Evolutionary conservation across 2,888 invertebrate genomes (phyloP).

Genomic region (Pherbina coryleti): DNA sequence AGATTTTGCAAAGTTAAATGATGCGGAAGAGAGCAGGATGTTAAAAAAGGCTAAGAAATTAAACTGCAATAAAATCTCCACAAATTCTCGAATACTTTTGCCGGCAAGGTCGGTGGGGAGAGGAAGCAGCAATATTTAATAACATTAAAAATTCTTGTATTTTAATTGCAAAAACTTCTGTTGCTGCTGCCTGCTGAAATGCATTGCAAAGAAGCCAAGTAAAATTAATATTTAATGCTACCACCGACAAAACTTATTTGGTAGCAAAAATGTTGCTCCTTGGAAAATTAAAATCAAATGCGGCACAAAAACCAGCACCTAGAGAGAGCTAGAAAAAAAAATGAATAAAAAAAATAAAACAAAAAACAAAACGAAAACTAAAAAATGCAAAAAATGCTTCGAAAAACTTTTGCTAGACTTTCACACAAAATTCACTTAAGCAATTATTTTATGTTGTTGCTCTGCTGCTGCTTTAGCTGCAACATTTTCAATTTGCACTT

Average conservation of each 20-base stretch:
- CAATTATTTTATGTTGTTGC: constrained; percentile 11
- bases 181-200: too few species aligned
- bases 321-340: too few species aligned
- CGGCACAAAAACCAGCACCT: background rate
- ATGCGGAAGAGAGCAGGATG: background rate
- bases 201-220: constrained; percentile 9
- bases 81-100: background rate
- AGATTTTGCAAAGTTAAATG: background rate
- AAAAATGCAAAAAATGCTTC: too few species aligned
- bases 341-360: too few species aligned
- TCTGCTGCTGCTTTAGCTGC: background rate
- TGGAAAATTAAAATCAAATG: background rate
- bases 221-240: constrained; percentile 17
- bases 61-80: background rate
- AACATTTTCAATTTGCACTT: constrained; percentile 26
- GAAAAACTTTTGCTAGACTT: constrained; percentile 1
- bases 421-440: constrained; percentile 1
- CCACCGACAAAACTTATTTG: background rate
- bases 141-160: background rate
- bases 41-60: background rate
- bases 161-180: constrained; percentile 6
- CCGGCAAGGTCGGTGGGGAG: too few species aligned
- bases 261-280: background rate
- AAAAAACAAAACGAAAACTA: too few species aligned
- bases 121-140: background rate